Conservation (phyloP, 2,888 invertebrate genomes). For the Cheiracanthium punctorium region DNA sequence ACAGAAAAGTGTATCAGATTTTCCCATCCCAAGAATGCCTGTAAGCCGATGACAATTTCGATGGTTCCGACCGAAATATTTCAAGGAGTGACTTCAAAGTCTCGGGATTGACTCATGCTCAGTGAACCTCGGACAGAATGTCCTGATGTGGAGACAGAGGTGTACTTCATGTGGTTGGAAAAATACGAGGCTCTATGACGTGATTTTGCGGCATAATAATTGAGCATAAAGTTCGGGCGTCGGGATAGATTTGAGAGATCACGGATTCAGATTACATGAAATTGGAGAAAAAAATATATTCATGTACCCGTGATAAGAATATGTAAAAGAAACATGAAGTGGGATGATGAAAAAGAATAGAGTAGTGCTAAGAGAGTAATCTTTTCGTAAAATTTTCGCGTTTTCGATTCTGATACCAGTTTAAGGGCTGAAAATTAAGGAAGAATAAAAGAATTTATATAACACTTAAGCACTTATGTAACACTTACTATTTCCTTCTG, state of each 20-base stretch:
- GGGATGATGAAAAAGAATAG: too few relatives aligned
- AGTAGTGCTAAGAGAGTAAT: too few relatives aligned
- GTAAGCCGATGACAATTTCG: background rate
- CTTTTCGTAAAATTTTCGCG: too few relatives aligned
- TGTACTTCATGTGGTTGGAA: background rate
- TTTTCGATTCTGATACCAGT: too few relatives aligned
- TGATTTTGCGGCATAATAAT: background rate
- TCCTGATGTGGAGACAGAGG: too few relatives aligned
- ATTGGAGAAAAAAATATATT: background rate
- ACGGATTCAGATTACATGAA: background rate
- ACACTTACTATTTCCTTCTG: too few relatives aligned
- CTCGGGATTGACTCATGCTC: background rate
- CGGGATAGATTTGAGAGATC: background rate
- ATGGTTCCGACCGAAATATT: background rate
- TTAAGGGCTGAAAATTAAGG: too few relatives aligned
- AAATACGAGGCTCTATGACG: background rate
- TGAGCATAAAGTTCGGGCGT: background rate
- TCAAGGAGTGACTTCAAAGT: background rate
- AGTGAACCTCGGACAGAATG: background rate
- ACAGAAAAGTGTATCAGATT: background rate
- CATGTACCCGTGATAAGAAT: slow-evolving; percentile 4
- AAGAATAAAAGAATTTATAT: too few relatives aligned
- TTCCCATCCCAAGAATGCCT: background rate
- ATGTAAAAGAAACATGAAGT: too few relatives aligned
- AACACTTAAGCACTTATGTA: too few relatives aligned